Conservation (phyloP, 2,888 invertebrate species). For the Apamea monoglypha region DNA sequence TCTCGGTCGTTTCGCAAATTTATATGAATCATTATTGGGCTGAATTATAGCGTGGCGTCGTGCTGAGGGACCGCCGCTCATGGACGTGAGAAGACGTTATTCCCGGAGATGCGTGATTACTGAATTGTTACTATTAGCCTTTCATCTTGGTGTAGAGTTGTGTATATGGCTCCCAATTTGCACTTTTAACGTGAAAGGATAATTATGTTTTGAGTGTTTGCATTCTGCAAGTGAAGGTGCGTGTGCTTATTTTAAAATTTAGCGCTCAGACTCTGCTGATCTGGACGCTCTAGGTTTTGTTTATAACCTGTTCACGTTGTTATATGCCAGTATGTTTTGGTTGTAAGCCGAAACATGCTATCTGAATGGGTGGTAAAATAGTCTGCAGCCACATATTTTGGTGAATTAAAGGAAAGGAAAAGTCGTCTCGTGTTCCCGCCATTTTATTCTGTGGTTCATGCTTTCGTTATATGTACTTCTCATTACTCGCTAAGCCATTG, state of each 20-base stretch:
- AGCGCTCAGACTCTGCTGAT: background rate
- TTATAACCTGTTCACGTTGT: background rate
- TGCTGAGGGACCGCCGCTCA: constrained; percentile 72
- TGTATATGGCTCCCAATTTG: constrained; percentile 54
- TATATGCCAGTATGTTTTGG: background rate
- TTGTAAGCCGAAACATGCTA: background rate
- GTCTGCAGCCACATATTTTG: background rate
- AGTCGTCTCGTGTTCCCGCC: no score
- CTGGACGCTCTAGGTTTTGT: background rate
- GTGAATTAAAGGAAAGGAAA: background rate
- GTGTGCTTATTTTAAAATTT: constrained; percentile 11
- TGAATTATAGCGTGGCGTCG: constrained; percentile 82
- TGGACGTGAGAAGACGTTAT: constrained; percentile 73
- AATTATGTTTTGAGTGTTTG: constrained; percentile 46
- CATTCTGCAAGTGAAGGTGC: background rate
- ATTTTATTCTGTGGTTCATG: background rate
- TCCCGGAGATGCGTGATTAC: constrained; percentile 65
- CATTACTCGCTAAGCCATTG: background rate
- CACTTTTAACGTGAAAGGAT: constrained; percentile 49
- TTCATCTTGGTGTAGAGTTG: constrained; percentile 54
- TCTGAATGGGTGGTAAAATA: background rate
- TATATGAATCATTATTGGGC: constrained; percentile 86
- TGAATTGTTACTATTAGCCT: constrained; percentile 65
- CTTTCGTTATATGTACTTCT: background rate
- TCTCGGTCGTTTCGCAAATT: constrained; percentile 85